phyloP scores from a whole-genome alignment of 2,888 invertebrate genomes.

The Halictus ligatus region DNA sequence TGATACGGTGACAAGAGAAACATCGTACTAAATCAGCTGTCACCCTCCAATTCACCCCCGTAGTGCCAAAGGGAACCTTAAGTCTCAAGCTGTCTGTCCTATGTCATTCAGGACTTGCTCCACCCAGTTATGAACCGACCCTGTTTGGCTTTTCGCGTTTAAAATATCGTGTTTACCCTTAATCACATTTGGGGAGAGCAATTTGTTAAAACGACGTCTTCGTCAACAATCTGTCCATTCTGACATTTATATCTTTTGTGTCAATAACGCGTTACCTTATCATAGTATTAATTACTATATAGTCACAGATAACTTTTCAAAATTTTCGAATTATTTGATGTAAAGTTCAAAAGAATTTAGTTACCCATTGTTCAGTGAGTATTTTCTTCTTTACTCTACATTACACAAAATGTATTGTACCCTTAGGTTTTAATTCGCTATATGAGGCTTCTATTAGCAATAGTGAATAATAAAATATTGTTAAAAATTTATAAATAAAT shows the following conservation, averaged over 20 bases:
- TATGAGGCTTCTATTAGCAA: not conserved
- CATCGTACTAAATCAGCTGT: slow-evolving; percentile 79
- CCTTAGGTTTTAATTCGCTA: not conserved
- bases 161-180: slow-evolving; percentile 77
- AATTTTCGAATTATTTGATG: not conserved
- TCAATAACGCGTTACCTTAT: not conserved
- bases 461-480: not conserved
- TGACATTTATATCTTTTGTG: not conserved
- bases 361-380: not conserved
- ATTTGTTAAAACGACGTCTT: slow-evolving; percentile 74
- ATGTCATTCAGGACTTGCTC: slow-evolving; percentile 75
- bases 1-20: slow-evolving; percentile 77
- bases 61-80: slow-evolving; percentile 70
- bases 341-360: not conserved
- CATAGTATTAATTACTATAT: not conserved
- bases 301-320: not conserved
- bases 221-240: slow-evolving; percentile 31
- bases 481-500: not conserved
- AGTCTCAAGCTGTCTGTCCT: slow-evolving; percentile 78
- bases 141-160: slow-evolving; percentile 58
- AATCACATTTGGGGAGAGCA: slow-evolving; percentile 76
- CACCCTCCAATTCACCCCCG: slow-evolving; percentile 70
- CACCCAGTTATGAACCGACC: slow-evolving; percentile 69
- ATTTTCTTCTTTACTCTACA: not conserved
- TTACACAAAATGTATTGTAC: not conserved